Conservation (phyloP, 2,888 invertebrate genomes). For the Omphaloscelis lunosa region DNA sequence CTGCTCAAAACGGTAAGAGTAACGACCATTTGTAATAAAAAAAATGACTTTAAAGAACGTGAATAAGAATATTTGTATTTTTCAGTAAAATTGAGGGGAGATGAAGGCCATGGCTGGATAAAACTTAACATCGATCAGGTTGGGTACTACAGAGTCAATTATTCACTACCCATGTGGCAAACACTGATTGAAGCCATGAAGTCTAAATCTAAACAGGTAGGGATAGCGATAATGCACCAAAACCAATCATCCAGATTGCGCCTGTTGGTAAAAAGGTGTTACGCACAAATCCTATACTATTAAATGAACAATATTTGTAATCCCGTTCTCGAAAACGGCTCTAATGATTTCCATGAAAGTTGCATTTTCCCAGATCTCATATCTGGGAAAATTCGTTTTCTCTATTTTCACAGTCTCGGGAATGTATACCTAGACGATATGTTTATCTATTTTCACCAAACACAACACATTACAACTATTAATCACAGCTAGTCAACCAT, state of each 20-base stretch:
- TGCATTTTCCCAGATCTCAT: too few relatives aligned
- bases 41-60: background rate
- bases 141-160: slow-evolving; percentile 97
- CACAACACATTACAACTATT: background rate
- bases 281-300: background rate
- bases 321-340: too few relatives aligned
- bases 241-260: background rate
- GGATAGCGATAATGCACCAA: background rate
- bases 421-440: too few relatives aligned
- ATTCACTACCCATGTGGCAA: slow-evolving; percentile 93
- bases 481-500: background rate
- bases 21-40: background rate
- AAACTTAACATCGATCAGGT: slow-evolving; percentile 96
- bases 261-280: background rate
- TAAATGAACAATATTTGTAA: too few relatives aligned
- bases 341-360: too few relatives aligned
- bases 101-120: slow-evolving; percentile 90
- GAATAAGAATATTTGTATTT: slow-evolving; percentile 48
- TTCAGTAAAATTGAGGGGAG: slow-evolving; percentile 90
- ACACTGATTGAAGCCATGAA: slow-evolving; percentile 78
- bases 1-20: slow-evolving; percentile 78
- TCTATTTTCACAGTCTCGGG: too few relatives aligned
- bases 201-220: slow-evolving; percentile 72
- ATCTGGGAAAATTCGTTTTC: too few relatives aligned
- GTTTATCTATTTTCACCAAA: too few relatives aligned